Percentiles rank a stretch among this genome's conserved stretches.
phyloP scores from a whole-genome alignment of 2,888 invertebrate genomes.

The Crepidodera aurea region DNA sequence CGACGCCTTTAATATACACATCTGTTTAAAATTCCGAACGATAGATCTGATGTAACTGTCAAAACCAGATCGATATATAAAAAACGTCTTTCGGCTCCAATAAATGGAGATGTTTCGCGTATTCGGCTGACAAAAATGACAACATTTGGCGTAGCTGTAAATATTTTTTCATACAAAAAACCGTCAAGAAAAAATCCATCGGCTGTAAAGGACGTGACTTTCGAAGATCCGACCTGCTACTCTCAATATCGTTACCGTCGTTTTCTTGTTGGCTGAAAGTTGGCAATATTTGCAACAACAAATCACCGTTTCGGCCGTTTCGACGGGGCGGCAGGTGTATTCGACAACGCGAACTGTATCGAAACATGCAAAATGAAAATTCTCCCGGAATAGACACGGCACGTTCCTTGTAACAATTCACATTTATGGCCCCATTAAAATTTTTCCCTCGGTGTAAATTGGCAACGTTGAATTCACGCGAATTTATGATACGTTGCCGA shows the following conservation, averaged over 20 bases:
- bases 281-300: slow-evolving; percentile 38
- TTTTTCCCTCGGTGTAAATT: slow-evolving; percentile 32
- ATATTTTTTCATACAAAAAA: slow-evolving; percentile 20
- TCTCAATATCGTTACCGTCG: slow-evolving; percentile 31
- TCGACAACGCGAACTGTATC: slow-evolving; percentile 35
- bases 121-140: slow-evolving; percentile 26
- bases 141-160: slow-evolving; percentile 17
- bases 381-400: slow-evolving; percentile 29
- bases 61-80: too few species aligned
- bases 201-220: slow-evolving; percentile 30
- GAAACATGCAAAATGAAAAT: slow-evolving; percentile 36
- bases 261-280: slow-evolving; percentile 30
- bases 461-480: slow-evolving; percentile 26
- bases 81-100: not conserved
- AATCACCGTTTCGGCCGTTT: slow-evolving; percentile 32
- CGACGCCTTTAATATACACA: too few species aligned
- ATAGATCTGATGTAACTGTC: not conserved
- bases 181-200: slow-evolving; percentile 22
- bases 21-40: not conserved
- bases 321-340: slow-evolving; percentile 33
- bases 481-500: slow-evolving; percentile 26
- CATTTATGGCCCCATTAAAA: slow-evolving; percentile 37
- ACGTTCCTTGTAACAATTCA: slow-evolving; percentile 38
- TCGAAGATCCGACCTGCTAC: slow-evolving; percentile 18
- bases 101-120: slow-evolving; percentile 10